A percentile compares a stretch with the other conserved stretches of the same genome.
These are phyloP conservation scores for Caradrina kadenii DNA, from an alignment of 2,888 invertebrate species.

Conservation along the genomic window DNA sequence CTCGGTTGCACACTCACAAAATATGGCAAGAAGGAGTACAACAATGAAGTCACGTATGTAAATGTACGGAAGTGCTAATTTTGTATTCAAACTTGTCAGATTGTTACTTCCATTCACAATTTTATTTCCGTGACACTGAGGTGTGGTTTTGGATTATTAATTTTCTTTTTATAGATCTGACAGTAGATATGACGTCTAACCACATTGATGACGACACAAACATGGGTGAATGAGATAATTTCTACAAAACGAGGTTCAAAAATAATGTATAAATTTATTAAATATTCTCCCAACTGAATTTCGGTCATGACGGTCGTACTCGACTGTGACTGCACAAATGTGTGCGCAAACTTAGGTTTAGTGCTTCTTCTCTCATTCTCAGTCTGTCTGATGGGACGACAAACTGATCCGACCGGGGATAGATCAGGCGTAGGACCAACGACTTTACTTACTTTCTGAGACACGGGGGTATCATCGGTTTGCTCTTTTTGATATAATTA, in stretches of 20 bases:
- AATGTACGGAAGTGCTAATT: constrained; percentile 52
- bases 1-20: neutral
- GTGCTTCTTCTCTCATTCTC: no score
- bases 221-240: constrained; percentile 1
- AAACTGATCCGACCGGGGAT: no score
- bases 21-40: constrained; percentile 5
- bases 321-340: no score
- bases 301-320: no score
- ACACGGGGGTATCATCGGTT: no score
- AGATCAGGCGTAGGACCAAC: no score
- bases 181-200: constrained; percentile 26
- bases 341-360: no score
- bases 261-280: no score
- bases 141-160: neutral
- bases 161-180: constrained; percentile 33
- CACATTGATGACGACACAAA: neutral
- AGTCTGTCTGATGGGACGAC: no score
- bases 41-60: constrained; percentile 31
- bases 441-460: no score
- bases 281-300: no score
- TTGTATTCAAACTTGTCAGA: constrained; percentile 44
- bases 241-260: neutral
- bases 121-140: constrained; percentile 36
- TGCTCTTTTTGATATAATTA: no score
- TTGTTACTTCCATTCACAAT: constrained; percentile 29